Evolutionary conservation across 2,888 invertebrate species (phyloP), one percentile per base, ranked within the genome.

Genomic region (Cheilosia soror): DNA sequence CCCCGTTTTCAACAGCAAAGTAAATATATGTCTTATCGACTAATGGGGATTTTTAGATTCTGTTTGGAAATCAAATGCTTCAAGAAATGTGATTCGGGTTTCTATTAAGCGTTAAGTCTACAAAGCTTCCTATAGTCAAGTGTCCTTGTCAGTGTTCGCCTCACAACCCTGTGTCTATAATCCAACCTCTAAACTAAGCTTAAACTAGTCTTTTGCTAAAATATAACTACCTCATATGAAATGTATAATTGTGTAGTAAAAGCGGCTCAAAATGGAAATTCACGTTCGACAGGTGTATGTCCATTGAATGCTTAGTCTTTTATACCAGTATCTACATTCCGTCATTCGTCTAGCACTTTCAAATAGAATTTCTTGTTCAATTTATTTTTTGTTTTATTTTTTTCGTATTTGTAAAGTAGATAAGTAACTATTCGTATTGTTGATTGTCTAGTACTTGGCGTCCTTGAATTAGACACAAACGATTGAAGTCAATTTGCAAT

Each of bases 381-480:
- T 29, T 31, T 62, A 25, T 13, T 29, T 47, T 33, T 33, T 25
- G 27, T 55, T 42, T n/a, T n/a, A n/a, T n/a, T 33, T 31, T 57
- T 72, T 49, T 27, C 29, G 49, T 57, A 58, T 37, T 29, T 20
- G 51, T 29, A 20, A 27, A 68, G 75, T 55, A 62, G 66, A 73
- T 81, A 42, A 62, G 69, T 63, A 75, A 75, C 57, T 81, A 44
- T 49, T 69, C n/a, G 44, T 29, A n/a, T 42, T 40, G n/a, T 31
- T 60, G n/a, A 29, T 15, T 63, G 13, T 7, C 40, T 53, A 25
- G 11, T 25, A 72, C 65, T 57, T 62, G 82, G 15, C 25, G 82
- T 72, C 82, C 82, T 82, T 82, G 82, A 82, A 66, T 60, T 13
- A 29, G 33, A 37, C 15, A 57, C 42, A 75, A 65, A 31, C 42